These are phyloP conservation scores for Halocaridina rubra DNA, from an alignment of 2,888 invertebrate species.

Conservation along the genomic window DNA sequence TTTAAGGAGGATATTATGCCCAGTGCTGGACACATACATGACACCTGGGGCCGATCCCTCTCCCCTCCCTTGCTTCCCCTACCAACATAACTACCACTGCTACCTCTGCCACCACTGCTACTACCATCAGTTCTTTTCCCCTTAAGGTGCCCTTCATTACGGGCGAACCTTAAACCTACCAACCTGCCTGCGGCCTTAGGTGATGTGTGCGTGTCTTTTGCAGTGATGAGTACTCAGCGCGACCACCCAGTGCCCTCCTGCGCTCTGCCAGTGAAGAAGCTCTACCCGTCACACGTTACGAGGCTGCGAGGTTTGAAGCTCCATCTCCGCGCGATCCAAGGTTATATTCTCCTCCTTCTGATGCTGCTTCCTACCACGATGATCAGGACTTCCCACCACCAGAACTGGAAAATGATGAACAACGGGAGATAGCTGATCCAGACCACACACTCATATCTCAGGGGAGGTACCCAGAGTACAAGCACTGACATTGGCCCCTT, in stretches of 20 bases:
- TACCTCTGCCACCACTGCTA: slow-evolving; percentile 45
- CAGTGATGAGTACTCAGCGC: slow-evolving; percentile 59
- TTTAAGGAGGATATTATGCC: slow-evolving; percentile 36
- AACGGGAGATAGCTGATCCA: slow-evolving; percentile 12
- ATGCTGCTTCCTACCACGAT: slow-evolving; percentile 59
- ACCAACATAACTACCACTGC: slow-evolving; percentile 16
- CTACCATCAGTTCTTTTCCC: slow-evolving; percentile 20
- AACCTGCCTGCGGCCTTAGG: slow-evolving; percentile 57
- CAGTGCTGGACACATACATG: slow-evolving; percentile 56
- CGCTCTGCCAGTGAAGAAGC: slow-evolving; percentile 63
- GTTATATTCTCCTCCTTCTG: slow-evolving; percentile 60
- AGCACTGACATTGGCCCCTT: slow-evolving; percentile 61
- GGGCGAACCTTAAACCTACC: slow-evolving; percentile 42
- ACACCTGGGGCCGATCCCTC: slow-evolving; percentile 51
- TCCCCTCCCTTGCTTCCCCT: slow-evolving; percentile 46
- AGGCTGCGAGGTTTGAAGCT: slow-evolving; percentile 59
- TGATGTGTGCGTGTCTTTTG: slow-evolving; percentile 63
- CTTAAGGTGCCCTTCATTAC: slow-evolving; percentile 24
- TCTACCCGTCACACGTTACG: slow-evolving; percentile 60
- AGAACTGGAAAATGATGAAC: slow-evolving; percentile 22
- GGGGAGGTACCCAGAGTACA: slow-evolving; percentile 62
- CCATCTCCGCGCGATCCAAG: slow-evolving; percentile 54
- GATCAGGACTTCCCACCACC: slow-evolving; percentile 50
- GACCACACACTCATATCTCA: slow-evolving; percentile 45
- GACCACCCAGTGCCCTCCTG: slow-evolving; percentile 61